Conservation (phyloP, 2,888 invertebrate species). For the Eucera pruinosa region DNA sequence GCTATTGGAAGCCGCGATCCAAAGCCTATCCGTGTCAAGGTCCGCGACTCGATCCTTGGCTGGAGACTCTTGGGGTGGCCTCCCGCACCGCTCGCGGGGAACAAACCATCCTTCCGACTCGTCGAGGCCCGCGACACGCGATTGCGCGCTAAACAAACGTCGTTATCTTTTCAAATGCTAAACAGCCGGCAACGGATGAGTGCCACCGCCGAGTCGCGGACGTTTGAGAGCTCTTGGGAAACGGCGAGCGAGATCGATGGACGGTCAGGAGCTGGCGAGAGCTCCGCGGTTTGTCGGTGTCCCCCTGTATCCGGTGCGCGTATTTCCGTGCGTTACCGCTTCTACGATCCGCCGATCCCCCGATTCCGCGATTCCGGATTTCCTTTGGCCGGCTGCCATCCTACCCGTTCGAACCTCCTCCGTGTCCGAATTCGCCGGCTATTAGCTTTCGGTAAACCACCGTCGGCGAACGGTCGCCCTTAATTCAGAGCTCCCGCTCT, state of each 20-base stretch:
- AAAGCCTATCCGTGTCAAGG: not conserved
- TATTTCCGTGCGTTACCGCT: not conserved
- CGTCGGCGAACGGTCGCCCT: not conserved
- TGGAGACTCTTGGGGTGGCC: not conserved
- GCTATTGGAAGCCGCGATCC: not conserved
- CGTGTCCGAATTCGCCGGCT: not conserved
- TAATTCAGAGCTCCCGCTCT: constrained; percentile 25
- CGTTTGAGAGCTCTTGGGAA: not conserved
- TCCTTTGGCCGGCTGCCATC: constrained; percentile 28
- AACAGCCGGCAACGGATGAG: not conserved
- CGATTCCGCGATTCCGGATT: constrained; percentile 10
- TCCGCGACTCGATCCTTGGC: not conserved
- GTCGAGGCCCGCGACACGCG: not conserved
- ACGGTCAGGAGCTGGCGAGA: not conserved
- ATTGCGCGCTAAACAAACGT: not conserved
- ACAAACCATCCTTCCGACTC: too few species aligned
- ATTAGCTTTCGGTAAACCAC: constrained; percentile 6
- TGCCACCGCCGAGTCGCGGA: not conserved
- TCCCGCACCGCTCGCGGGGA: too few species aligned
- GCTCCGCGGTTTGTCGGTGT: not conserved
- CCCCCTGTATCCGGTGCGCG: not conserved
- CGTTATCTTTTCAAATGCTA: not conserved
- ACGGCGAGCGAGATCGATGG: not conserved
- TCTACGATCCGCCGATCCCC: not conserved
- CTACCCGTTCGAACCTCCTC: not conserved